These are phyloP conservation scores for Orthonevra nobilis DNA, from an alignment of 2,888 invertebrate species.

Conservation along the genomic window DNA sequence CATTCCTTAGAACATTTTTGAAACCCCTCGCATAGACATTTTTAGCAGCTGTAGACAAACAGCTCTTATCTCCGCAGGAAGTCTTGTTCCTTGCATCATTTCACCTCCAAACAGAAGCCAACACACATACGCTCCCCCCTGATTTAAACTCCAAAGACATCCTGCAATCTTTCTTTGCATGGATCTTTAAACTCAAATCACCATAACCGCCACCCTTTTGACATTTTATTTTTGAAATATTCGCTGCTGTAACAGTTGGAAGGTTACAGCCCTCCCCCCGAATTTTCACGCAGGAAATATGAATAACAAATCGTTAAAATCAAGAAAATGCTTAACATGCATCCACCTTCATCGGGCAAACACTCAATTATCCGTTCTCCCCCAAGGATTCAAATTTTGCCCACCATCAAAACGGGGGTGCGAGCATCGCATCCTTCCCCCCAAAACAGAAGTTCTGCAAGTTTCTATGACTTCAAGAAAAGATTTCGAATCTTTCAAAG, in stretches of 20 bases:
- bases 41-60: constrained; percentile 22
- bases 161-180: constrained; percentile 1
- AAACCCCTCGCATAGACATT: too few species aligned
- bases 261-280: not conserved
- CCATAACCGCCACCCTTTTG: constrained; percentile 25
- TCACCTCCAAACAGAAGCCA: constrained; percentile 2
- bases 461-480: constrained; percentile 31
- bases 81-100: constrained; percentile 11
- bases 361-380: constrained; percentile 63
- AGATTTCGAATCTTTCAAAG: too few species aligned
- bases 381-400: constrained; percentile 13
- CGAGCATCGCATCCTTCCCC: not conserved
- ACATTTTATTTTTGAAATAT: constrained; percentile 45
- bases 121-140: not conserved
- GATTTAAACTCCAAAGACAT: not conserved
- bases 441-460: constrained; percentile 5
- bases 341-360: constrained; percentile 54
- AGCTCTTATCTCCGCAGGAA: constrained; percentile 24
- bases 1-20: too few species aligned
- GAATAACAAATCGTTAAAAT: constrained; percentile 69
- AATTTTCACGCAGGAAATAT: constrained; percentile 49
- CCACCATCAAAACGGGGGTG: constrained; percentile 12
- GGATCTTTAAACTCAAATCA: constrained; percentile 64
- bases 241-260: constrained; percentile 55
- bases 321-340: constrained; percentile 59